phyloP scores from a whole-genome alignment of 2,797 vertebrate species.

The Aselliscus stoliczkanus region DNA sequence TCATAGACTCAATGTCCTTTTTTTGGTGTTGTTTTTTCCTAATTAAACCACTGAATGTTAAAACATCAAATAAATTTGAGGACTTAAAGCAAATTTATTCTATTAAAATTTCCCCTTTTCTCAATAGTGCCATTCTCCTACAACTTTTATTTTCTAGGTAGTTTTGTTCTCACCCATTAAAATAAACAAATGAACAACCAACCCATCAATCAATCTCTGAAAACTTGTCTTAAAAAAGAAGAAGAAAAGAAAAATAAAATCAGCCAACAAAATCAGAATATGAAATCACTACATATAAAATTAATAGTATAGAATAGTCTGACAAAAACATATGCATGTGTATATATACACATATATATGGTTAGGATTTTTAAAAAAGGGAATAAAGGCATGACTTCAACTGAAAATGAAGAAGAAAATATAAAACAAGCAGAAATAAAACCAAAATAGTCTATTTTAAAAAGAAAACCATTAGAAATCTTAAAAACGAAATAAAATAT shows the following conservation, averaged over 20 bases:
- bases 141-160: neutral
- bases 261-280: neutral
- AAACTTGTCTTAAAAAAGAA: neutral
- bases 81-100: neutral
- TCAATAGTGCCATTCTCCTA: neutral
- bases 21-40: neutral
- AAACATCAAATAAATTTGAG: neutral
- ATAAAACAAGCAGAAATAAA: neutral
- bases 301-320: neutral
- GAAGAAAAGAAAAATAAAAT: neutral
- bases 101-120: neutral
- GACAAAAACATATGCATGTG: neutral
- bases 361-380: neutral
- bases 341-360: neutral
- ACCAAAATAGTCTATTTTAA: neutral
- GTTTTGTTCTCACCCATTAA: neutral
- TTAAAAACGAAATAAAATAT: slow-evolving; percentile 8
- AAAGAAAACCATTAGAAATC: slow-evolving; percentile 4
- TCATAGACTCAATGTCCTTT: neutral
- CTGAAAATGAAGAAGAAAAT: neutral
- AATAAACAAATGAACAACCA: neutral
- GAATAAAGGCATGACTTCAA: neutral
- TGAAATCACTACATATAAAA: neutral
- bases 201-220: neutral
- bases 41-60: neutral